A percentile compares a stretch with the other conserved stretches of the same genome.
phyloP scores from a whole-genome alignment of 2,888 invertebrate species.

The Drosophila anomalata region DNA sequence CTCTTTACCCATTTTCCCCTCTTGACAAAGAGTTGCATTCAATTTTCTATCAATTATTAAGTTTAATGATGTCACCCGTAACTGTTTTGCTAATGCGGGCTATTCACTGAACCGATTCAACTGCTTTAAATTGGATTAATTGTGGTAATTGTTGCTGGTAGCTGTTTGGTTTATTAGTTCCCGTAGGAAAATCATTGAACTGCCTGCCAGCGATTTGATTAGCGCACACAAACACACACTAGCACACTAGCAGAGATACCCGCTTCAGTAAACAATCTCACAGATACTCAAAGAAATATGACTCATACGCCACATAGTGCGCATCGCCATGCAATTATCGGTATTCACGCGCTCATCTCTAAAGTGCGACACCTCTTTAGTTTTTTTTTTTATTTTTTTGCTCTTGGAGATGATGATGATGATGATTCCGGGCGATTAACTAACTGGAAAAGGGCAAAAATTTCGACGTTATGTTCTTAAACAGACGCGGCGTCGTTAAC shows the following conservation, averaged over 20 bases:
- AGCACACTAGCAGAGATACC: neutral
- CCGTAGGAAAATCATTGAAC: conserved; percentile 40
- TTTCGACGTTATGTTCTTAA: conserved; percentile 37
- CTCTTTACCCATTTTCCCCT: neutral
- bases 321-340: neutral
- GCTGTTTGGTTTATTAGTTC: conserved; percentile 30
- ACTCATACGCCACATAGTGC: conserved; percentile 14
- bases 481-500: conserved; percentile 59
- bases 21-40: neutral
- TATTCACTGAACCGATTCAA: conserved; percentile 26
- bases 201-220: conserved; percentile 32
- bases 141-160: conserved; percentile 28
- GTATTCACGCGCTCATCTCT: conserved; percentile 39
- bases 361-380: conserved; percentile 28
- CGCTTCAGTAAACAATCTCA: neutral
- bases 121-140: conserved; percentile 43
- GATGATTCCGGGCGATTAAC: conserved; percentile 47
- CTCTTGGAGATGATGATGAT: neutral
- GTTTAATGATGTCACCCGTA: conserved; percentile 21
- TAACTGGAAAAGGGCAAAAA: conserved; percentile 44
- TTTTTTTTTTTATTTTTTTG: neutral
- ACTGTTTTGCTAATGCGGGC: conserved; percentile 18
- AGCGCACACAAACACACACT: conserved; percentile 9
- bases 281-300: conserved; percentile 15
- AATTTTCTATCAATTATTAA: conserved; percentile 12